phyloP scores from a whole-genome alignment of 1,140 invertebrate genomes.

The Brachionus paranguensis region DNA sequence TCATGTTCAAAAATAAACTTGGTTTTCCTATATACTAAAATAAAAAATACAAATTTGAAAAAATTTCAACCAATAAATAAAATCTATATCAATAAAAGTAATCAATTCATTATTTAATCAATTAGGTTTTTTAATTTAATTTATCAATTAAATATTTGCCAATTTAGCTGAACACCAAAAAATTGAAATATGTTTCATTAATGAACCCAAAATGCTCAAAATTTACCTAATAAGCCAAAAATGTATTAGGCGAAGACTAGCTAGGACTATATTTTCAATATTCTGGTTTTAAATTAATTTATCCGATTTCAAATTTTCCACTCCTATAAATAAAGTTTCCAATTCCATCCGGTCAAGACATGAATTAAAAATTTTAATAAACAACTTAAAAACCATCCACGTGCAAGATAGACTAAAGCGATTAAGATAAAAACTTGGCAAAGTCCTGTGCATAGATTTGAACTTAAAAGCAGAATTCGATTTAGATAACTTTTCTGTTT shows the following conservation, averaged over 20 bases:
- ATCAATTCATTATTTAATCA: conserved; percentile 19
- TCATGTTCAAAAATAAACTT: background rate
- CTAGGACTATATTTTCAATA: background rate
- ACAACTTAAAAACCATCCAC: conserved; percentile 15
- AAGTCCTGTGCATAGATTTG: background rate
- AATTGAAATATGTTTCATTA: conserved; percentile 32
- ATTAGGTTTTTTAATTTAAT: conserved; percentile 20
- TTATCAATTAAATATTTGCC: background rate
- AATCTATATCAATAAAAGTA: background rate
- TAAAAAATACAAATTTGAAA: background rate
- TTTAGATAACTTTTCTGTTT: background rate
- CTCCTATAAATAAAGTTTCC: background rate
- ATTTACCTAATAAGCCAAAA: background rate
- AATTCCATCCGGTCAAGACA: background rate
- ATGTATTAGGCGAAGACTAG: background rate
- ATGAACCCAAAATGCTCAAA: background rate
- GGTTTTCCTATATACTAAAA: background rate
- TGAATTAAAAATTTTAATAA: background rate
- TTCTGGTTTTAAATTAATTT: background rate
- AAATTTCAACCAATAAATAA: background rate
- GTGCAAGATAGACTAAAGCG: conserved; percentile 28
- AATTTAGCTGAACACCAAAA: background rate
- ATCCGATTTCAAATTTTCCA: background rate
- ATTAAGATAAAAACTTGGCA: conserved; percentile 22
- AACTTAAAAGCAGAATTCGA: background rate